Base-by-base conservation (phyloP, 1,140 invertebrate genomes). In the Pseudomyrmex pallidus region DNA sequence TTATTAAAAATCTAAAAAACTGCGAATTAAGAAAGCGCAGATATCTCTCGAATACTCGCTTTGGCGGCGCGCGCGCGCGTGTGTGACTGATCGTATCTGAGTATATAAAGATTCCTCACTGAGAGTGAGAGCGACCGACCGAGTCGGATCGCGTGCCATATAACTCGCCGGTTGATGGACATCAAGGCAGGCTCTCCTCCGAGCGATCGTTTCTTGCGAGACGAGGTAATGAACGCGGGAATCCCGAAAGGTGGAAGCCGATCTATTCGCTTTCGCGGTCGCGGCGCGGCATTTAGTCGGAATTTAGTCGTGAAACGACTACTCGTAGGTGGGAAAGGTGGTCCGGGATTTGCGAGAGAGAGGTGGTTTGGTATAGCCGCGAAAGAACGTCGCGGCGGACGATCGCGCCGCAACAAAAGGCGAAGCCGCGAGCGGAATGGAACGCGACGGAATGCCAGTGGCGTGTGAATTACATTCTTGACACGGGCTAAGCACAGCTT, bases 401-500 rank as follows among this genome's bases (percentile, higher is more conserved):
- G 59, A 62, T 78, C 83, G 74, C 83, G 80, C 15, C 74, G 85
- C 85, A 22, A 87, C 89, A 91, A 91, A 91, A 80, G 74, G 68
- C 59, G 77, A 73, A 63, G 86, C 86, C 87, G 88, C 89, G 85
- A 84, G 84, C 89, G 85, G 85, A 89, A 91, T 90, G 90, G 83
- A 91, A 91, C 83, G 90, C 72, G 85, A 83, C 87, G 91, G 90
- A 92, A 92, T 92, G 90, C 91, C 91, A 90, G 68, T 84, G 86
- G 90, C 89, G 92, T 92, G 92, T 92, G 91, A 93, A 93, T 93
- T 92, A 92, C 90, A 92, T 92, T 92, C 92, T 88, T 88, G 92
- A 93, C 91, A 92, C 92, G 91, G 88, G 66, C 90, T 91, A 91
- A 90, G 87, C 91, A 87, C 87, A 88, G 62, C 67, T 74, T 35